Evolutionary conservation across 2,113 vertebrate genomes (phyloP).

Genomic region (Oncorhynchus nerka): DNA sequence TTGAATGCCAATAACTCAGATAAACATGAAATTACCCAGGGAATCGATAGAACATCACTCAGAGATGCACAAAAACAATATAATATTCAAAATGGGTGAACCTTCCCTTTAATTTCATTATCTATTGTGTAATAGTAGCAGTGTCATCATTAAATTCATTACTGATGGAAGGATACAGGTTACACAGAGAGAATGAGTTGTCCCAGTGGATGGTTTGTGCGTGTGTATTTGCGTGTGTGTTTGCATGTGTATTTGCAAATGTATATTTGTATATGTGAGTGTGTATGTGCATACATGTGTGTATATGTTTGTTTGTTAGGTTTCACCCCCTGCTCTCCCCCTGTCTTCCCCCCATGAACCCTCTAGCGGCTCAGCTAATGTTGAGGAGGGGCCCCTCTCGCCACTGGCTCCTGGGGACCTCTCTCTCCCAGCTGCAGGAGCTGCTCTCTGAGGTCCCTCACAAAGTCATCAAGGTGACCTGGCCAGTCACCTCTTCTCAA

Average conservation of each 20-base stretch:
- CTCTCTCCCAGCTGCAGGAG: constrained; percentile 76
- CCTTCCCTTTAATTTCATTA: too few species aligned
- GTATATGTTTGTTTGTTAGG: neutral
- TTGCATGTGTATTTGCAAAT: constrained; percentile 62
- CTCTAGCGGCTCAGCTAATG: constrained; percentile 88
- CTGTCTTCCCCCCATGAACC: constrained; percentile 70
- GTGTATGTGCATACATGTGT: neutral
- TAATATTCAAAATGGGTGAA: too few species aligned
- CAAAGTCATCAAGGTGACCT: constrained; percentile 87
- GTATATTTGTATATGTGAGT: too few species aligned
- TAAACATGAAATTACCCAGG: too few species aligned
- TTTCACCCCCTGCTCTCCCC: neutral
- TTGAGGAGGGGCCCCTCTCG: constrained; percentile 76
- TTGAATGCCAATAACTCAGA: too few species aligned
- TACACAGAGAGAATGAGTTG: neutral
- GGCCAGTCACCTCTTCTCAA: too few species aligned
- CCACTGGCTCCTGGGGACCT: constrained; percentile 78
- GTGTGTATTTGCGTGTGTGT: too few species aligned
- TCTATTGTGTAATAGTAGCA: too few species aligned
- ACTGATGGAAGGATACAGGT: neutral
- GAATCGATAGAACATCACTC: too few species aligned
- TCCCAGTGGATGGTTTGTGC: constrained; percentile 1
- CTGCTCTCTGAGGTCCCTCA: constrained; percentile 84
- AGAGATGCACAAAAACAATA: too few species aligned
- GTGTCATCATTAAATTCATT: neutral